Conservation (phyloP, 1,140 invertebrate species). For the Ips typographus region DNA sequence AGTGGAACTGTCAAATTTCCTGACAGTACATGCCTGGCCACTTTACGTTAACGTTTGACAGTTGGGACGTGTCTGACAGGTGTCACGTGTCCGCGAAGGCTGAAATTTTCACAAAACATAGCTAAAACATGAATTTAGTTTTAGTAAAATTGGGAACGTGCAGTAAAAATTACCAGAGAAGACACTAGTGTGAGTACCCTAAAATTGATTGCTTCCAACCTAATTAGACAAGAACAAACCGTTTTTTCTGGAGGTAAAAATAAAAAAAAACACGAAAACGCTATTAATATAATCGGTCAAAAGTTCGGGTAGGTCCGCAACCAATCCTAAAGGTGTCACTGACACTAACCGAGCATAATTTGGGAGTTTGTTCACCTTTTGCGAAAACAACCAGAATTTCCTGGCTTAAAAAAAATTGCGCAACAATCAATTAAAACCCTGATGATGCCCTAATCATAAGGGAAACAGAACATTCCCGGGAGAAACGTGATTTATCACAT, state of each 20-base stretch:
- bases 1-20: too few relatives aligned
- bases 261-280: slow-evolving; percentile 19
- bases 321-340: slow-evolving; percentile 9
- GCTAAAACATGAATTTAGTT: too few relatives aligned
- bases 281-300: slow-evolving; percentile 22
- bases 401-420: neutral
- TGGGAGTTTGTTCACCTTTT: slow-evolving; percentile 24
- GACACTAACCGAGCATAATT: slow-evolving; percentile 21
- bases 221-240: neutral
- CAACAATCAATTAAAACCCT: neutral
- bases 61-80: too few relatives aligned
- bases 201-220: too few relatives aligned
- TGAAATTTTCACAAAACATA: too few relatives aligned
- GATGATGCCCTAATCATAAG: neutral
- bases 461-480: neutral
- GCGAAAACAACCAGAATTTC: slow-evolving; percentile 12
- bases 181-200: too few relatives aligned
- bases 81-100: too few relatives aligned
- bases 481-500: neutral
- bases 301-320: slow-evolving; percentile 21
- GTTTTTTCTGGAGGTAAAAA: neutral
- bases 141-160: too few relatives aligned
- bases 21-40: too few relatives aligned
- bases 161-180: too few relatives aligned
- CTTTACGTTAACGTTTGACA: too few relatives aligned